phyloP scores from a whole-genome alignment of 2,888 invertebrate genomes.

The Orthosia gothica region DNA sequence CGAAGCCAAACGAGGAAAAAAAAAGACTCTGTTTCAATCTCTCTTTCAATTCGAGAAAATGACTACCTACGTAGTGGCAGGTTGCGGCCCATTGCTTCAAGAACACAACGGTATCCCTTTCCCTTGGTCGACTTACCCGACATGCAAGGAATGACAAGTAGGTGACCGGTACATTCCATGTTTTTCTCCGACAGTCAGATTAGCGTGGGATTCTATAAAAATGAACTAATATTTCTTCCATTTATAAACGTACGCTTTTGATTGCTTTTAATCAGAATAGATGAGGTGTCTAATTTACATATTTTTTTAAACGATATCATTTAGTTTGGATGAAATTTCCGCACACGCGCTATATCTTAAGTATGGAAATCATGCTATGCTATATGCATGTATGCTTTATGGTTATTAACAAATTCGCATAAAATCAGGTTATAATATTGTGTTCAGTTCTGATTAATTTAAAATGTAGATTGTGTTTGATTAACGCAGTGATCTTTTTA shows the following conservation, averaged over 20 bases:
- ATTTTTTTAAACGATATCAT: conserved; percentile 7
- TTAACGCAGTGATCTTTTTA: background rate
- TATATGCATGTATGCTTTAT: too few relatives aligned
- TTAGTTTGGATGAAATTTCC: conserved; percentile 9
- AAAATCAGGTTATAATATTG: conserved; percentile 7
- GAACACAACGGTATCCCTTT: conserved; percentile 59
- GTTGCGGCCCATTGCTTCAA: conserved; percentile 43
- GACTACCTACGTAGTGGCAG: conserved; percentile 13
- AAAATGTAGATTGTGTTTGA: conserved; percentile 26
- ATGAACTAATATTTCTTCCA: conserved; percentile 19
- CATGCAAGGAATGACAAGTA: conserved; percentile 51
- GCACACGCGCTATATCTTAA: conserved; percentile 17
- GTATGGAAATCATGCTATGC: conserved; percentile 28
- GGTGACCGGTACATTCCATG: conserved; percentile 41
- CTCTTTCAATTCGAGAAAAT: conserved; percentile 40
- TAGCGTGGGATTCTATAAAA: conserved; percentile 6
- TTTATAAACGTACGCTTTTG: background rate
- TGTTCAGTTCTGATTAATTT: conserved; percentile 15
- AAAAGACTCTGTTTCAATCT: conserved; percentile 17
- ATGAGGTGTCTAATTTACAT: conserved; percentile 21
- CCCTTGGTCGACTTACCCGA: conserved; percentile 51
- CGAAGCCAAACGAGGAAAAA: too few relatives aligned
- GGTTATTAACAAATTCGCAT: conserved; percentile 25
- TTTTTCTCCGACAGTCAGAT: conserved; percentile 19
- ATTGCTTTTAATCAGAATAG: conserved; percentile 17